A percentile compares a stretch with the other conserved stretches of the same genome.
Conservation (phyloP, 2,113 vertebrate genomes). For the Calonectris borealis region DNA sequence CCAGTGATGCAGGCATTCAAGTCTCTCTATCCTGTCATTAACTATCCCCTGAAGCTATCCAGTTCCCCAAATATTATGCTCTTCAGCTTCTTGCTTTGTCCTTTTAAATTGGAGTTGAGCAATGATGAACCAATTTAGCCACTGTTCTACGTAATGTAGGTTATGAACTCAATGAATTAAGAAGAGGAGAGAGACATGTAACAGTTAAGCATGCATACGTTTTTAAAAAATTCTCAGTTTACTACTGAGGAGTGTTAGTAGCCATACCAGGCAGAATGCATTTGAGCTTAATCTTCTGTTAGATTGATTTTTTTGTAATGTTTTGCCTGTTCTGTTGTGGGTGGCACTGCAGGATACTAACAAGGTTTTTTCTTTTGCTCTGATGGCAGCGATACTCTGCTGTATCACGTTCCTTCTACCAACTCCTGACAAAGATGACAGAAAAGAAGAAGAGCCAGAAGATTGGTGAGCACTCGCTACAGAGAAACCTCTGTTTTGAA, state of each 20-base stretch:
- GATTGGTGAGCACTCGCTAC: background rate
- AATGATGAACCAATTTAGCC: slow-evolving; percentile 65
- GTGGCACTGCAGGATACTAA: background rate
- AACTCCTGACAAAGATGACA: background rate
- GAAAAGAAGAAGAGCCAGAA: background rate
- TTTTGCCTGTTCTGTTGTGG: slow-evolving; percentile 12
- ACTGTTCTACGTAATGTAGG: slow-evolving; percentile 57
- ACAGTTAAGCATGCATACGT: slow-evolving; percentile 1
- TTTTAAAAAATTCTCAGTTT: slow-evolving; percentile 18
- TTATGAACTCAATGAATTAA: slow-evolving; percentile 61
- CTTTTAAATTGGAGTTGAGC: slow-evolving; percentile 68
- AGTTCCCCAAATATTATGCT: slow-evolving; percentile 18
- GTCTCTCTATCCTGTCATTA: slow-evolving; percentile 25
- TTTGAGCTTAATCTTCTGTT: background rate
- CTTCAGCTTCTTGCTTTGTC: slow-evolving; percentile 53
- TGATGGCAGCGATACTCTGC: background rate
- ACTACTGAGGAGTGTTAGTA: background rate
- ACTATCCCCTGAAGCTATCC: slow-evolving; percentile 26
- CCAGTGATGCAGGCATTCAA: slow-evolving; percentile 37
- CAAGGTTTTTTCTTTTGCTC: background rate
- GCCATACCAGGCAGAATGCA: background rate
- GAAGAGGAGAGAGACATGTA: background rate
- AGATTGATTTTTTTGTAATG: background rate
- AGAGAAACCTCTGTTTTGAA: background rate
- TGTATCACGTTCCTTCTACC: background rate